phyloP scores from a whole-genome alignment of 2,888 invertebrate genomes.

The Ferdinandea cuprea region DNA sequence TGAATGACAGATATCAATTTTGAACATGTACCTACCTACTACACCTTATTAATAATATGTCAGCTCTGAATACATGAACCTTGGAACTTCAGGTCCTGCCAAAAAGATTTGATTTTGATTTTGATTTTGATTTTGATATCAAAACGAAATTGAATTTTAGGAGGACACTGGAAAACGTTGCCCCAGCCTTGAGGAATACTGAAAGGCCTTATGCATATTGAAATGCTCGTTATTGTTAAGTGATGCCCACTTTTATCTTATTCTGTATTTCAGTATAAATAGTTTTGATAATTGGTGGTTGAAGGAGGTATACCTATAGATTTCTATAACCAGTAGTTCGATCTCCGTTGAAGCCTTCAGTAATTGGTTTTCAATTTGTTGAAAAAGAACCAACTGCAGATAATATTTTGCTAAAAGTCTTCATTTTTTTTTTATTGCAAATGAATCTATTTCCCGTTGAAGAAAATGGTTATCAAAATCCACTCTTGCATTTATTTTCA shows the following conservation, averaged over 20 bases:
- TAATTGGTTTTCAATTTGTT: no score
- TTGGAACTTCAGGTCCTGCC: neutral
- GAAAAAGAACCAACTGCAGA: no score
- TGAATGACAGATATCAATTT: constrained; percentile 56
- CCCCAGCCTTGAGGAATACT: no score
- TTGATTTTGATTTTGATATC: no score
- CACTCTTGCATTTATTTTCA: no score
- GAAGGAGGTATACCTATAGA: neutral
- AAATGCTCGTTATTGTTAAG: constrained; percentile 5
- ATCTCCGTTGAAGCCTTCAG: no score
- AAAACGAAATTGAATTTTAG: constrained; percentile 42
- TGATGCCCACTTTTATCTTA: no score
- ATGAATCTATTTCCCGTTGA: no score
- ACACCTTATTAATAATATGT: constrained; percentile 35
- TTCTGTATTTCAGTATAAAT: no score
- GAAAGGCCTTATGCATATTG: neutral
- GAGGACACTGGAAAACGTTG: neutral
- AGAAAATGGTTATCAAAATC: no score
- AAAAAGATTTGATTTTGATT: constrained; percentile 41
- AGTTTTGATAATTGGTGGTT: neutral
- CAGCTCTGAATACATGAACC: constrained; percentile 31
- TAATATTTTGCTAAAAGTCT: no score
- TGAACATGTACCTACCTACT: constrained; percentile 14
- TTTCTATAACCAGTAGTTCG: neutral
- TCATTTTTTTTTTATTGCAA: no score